phyloP scores from a whole-genome alignment of 2,797 vertebrate species.

The Karalla daura region DNA sequence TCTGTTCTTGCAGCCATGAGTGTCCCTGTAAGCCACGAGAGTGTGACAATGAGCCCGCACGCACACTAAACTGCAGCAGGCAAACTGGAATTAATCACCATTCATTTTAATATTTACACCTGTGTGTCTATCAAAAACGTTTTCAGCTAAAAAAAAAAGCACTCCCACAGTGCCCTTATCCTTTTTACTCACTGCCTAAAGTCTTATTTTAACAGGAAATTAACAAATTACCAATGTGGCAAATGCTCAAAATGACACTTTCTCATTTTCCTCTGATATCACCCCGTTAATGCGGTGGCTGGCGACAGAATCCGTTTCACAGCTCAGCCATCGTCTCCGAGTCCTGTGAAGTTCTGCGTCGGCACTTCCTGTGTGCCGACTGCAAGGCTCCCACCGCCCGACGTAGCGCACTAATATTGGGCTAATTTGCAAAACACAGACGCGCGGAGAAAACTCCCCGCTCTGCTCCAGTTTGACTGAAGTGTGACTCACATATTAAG shows the following conservation, averaged over 20 bases:
- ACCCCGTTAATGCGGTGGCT: background rate
- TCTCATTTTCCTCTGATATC: background rate
- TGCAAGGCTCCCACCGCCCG: background rate
- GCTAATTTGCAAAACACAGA: background rate
- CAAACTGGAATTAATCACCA: background rate
- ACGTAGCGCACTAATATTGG: background rate
- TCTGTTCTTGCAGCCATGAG: background rate
- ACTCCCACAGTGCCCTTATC: background rate
- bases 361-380: background rate
- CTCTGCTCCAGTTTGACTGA: background rate
- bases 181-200: background rate
- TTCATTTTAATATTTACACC: background rate
- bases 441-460: background rate
- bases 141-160: background rate
- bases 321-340: background rate
- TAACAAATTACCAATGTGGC: background rate
- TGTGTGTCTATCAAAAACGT: background rate
- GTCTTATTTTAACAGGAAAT: background rate
- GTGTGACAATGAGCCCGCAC: background rate
- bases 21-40: background rate
- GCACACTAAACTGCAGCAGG: background rate
- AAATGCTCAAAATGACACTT: background rate
- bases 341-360: background rate
- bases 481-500: background rate
- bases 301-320: background rate